phyloP scores from a whole-genome alignment of 2,888 invertebrate species.

The Mylabris sibirica region DNA sequence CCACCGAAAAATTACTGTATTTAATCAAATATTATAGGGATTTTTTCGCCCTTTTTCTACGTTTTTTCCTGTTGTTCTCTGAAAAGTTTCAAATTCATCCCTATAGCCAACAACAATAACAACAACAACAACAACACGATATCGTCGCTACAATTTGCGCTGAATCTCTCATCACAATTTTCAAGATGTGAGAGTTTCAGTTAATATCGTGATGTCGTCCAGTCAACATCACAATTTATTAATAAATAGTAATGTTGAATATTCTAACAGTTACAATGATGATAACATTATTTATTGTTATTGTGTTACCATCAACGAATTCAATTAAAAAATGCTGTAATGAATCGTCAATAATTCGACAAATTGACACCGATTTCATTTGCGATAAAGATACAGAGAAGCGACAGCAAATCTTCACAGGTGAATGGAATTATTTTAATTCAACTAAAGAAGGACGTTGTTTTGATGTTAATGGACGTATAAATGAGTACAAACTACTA shows the following conservation, averaged over 20 bases:
- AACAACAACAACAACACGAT: too few species aligned
- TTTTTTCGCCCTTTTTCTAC: background rate
- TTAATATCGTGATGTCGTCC: slow-evolving; percentile 9
- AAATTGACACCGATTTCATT: slow-evolving; percentile 15
- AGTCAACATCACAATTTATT: background rate
- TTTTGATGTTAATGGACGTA: slow-evolving; percentile 17
- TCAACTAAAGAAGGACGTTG: slow-evolving; percentile 1
- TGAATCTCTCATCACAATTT: background rate
- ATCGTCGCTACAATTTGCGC: background rate
- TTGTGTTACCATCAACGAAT: background rate
- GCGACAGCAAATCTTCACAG: slow-evolving; percentile 28
- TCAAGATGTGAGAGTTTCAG: slow-evolving; percentile 8
- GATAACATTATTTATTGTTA: background rate
- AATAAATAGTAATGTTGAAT: background rate
- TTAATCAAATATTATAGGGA: background rate
- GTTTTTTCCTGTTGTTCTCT: background rate
- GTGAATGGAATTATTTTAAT: slow-evolving; percentile 17
- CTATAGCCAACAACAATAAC: background rate
- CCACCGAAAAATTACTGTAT: background rate
- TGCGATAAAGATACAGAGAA: slow-evolving; percentile 27
- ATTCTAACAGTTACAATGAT: background rate
- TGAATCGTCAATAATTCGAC: background rate
- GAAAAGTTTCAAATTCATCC: background rate
- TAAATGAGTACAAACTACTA: slow-evolving; percentile 7
- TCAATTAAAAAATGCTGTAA: slow-evolving; percentile 25